phyloP scores from a whole-genome alignment of 2,797 vertebrate species.

The Cirrhinus mrigala region DNA sequence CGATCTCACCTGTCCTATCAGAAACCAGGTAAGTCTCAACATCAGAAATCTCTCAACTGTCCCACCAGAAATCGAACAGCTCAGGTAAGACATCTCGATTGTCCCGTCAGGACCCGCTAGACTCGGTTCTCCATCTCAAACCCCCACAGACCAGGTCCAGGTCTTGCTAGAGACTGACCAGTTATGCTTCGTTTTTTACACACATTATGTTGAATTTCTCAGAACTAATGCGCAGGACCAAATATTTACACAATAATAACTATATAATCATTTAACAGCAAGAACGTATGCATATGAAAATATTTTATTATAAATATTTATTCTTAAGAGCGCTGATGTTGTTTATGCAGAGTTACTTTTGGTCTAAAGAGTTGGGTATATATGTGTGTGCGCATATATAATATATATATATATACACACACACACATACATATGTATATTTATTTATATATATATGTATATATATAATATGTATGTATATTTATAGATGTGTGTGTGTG shows the following conservation, averaged over 20 bases:
- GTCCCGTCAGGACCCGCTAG: background rate
- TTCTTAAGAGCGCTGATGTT: background rate
- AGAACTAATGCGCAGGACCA: background rate
- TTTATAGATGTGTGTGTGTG: too few relatives aligned
- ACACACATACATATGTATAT: too few relatives aligned
- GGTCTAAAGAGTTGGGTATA: background rate
- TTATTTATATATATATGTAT: too few relatives aligned
- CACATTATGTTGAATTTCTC: background rate
- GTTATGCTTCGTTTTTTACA: background rate
- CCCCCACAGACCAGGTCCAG: background rate
- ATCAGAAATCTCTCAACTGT: background rate
- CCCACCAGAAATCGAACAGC: background rate
- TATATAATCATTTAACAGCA: background rate
- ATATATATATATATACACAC: too few relatives aligned
- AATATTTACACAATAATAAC: background rate
- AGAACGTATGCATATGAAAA: too few relatives aligned
- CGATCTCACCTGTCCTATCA: background rate
- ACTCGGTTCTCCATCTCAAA: background rate
- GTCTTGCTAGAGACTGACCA: background rate
- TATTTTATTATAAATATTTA: background rate
- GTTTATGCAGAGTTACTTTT: too few relatives aligned
- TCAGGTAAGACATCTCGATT: background rate
- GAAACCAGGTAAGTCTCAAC: background rate
- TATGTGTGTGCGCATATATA: too few relatives aligned
- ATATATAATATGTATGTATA: too few relatives aligned